These are phyloP conservation scores for Eulemur albifrons DNA, from an alignment of 2,797 vertebrate species.

Conservation along the genomic window DNA sequence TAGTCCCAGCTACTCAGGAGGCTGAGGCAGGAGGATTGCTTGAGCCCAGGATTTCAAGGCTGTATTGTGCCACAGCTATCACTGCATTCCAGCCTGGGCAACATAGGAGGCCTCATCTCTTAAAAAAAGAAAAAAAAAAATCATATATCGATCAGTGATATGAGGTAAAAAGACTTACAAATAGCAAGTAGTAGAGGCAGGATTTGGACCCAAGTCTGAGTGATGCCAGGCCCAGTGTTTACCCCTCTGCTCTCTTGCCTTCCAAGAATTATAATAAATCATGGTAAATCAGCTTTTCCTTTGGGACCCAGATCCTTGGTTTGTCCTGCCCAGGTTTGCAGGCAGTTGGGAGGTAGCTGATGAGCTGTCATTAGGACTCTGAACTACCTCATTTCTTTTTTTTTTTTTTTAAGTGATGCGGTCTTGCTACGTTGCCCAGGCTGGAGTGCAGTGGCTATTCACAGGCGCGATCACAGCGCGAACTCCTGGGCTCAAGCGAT, in stretches of 20 bases:
- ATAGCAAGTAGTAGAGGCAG: neutral
- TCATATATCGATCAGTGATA: neutral
- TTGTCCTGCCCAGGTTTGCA: neutral
- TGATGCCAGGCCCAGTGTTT: neutral
- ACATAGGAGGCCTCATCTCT: neutral
- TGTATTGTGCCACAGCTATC: neutral
- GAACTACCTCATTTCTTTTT: slow-evolving; percentile 54
- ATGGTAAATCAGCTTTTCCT: neutral
- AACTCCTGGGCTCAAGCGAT: neutral
- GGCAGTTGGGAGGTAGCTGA: neutral
- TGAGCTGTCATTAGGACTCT: neutral
- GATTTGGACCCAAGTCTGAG: neutral
- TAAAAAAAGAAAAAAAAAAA: neutral
- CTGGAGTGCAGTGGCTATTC: neutral
- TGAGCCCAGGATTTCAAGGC: neutral
- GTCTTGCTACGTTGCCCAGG: neutral
- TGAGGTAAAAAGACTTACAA: neutral
- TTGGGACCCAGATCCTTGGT: neutral
- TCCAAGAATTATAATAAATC: neutral
- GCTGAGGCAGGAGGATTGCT: neutral
- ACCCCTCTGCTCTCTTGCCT: fast-evolving
- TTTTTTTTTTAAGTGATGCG: neutral
- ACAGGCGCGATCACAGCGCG: neutral
- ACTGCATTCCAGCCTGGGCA: neutral
- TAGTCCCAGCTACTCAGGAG: neutral